Base-by-base conservation (phyloP, 2,797 vertebrate species). In the Malurus leucopterus region DNA sequence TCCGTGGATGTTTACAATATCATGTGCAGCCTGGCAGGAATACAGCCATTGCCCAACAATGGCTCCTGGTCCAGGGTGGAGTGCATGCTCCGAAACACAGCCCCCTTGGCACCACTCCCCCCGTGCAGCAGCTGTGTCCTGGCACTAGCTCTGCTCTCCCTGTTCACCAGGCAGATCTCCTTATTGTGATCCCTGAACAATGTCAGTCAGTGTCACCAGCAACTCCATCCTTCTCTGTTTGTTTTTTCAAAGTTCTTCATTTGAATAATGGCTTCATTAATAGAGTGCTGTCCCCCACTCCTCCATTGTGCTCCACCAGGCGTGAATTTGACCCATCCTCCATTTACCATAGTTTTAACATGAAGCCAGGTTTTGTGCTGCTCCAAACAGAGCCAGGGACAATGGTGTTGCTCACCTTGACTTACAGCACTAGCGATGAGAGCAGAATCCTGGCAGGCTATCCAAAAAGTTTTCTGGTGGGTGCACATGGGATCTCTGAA, bases 21-120 rank as follows among this genome's bases (percentile, higher is more conserved):
- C 81, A 98, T 99, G 98, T 99, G 99, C 95, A 85, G 93, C 14
- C 97, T 97, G 23, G 79, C 98, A 36, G 98, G 97, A 72, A 92
- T 99, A 36, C 41, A 97, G 30, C 98, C 99, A 0, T 96, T 98
- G 94, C 98, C 99, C 81, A 99, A 99, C 95, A 99, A 99, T 4
- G 99, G 99, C 43, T 99, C 99, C 74, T 99, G 99, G 99, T 97
- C 98, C 81, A 96, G 98, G 72, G 98, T 99, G 69, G 95, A 97
- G 82, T 97, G 96, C 89, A 97, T 99, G 95, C 95, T 99, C 81
- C 97, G 54, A 30, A 93, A 91, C 80, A 94, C 70, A 27, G 92
- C 92, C 43, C 34, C 63, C 64, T 69, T 46, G 30, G 72, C 90
- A 55, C 57, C 0, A 8, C 79, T 30, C 20, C 46, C 6, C 38